These are phyloP conservation scores for Verasper variegatus DNA, from an alignment of 2,113 vertebrate genomes.

Conservation along the genomic window DNA sequence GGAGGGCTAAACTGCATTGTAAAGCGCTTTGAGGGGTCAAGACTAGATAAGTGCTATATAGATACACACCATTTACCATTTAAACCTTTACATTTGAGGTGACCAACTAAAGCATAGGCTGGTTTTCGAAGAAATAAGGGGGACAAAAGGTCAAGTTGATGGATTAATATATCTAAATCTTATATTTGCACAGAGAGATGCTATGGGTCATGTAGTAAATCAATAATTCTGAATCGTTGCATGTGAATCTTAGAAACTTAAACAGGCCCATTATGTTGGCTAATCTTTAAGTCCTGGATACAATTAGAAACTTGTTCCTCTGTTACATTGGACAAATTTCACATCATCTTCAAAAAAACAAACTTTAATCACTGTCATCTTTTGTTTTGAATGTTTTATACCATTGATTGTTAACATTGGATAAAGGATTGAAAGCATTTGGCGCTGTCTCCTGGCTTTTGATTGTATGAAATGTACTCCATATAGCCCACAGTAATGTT, in stretches of 20 bases:
- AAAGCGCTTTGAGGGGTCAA: too few species aligned
- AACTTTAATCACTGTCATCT: background rate
- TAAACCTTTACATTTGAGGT: background rate
- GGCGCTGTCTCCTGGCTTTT: background rate
- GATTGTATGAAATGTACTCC: background rate
- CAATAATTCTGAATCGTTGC: background rate
- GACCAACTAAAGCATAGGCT: too few species aligned
- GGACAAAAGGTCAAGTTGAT: background rate
- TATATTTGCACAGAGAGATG: background rate
- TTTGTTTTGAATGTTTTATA: slow-evolving; percentile 8
- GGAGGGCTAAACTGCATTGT: too few species aligned
- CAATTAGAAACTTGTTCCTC: background rate
- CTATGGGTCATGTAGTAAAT: background rate
- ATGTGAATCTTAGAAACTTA: background rate
- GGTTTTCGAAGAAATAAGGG: too few species aligned
- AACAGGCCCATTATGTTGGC: background rate
- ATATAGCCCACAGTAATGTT: background rate
- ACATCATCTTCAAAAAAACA: background rate
- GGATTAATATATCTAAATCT: background rate
- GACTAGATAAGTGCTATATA: too few species aligned
- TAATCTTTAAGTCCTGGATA: too few species aligned
- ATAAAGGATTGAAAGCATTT: background rate
- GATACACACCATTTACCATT: too few species aligned
- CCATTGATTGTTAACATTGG: background rate
- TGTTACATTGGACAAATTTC: too few species aligned